Evolutionary conservation across 2,113 vertebrate species (phyloP).

Genomic region (Leptodactylus fuscus): DNA sequence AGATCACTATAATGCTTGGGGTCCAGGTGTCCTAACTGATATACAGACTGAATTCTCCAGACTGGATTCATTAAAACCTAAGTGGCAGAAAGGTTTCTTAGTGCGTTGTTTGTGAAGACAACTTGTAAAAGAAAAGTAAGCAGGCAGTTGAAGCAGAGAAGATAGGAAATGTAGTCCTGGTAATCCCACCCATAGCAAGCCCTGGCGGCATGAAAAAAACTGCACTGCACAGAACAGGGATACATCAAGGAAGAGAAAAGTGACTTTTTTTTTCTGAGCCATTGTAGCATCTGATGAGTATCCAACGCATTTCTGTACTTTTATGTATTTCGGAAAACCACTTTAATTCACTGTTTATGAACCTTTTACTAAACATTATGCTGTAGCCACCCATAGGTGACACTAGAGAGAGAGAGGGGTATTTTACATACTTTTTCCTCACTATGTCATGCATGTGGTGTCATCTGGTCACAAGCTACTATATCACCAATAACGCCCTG

Average conservation of each 20-base stretch:
- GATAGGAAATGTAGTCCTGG: not conserved
- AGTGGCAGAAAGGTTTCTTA: too few species aligned
- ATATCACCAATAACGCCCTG: too few species aligned
- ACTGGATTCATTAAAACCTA: too few species aligned
- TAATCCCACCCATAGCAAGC: not conserved
- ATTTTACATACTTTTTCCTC: too few species aligned
- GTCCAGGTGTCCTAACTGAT: too few species aligned
- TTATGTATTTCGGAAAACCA: not conserved
- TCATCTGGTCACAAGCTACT: too few species aligned
- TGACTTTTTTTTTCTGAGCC: not conserved
- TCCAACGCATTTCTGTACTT: not conserved
- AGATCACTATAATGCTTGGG: too few species aligned
- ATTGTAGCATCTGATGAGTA: not conserved
- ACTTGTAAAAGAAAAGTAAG: too few species aligned
- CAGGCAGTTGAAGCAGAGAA: too few species aligned
- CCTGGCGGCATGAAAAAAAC: not conserved
- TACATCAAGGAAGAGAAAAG: not conserved
- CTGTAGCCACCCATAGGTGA: not conserved
- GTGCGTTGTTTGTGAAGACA: too few species aligned
- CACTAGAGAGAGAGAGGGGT: not conserved
- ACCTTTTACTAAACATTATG: not conserved
- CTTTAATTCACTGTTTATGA: not conserved
- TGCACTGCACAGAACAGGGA: not conserved
- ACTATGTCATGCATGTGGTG: too few species aligned
- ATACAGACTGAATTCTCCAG: too few species aligned